These are phyloP conservation scores for Ganaspis brasiliensis DNA, from an alignment of 2,888 invertebrate species.

Conservation along the genomic window DNA sequence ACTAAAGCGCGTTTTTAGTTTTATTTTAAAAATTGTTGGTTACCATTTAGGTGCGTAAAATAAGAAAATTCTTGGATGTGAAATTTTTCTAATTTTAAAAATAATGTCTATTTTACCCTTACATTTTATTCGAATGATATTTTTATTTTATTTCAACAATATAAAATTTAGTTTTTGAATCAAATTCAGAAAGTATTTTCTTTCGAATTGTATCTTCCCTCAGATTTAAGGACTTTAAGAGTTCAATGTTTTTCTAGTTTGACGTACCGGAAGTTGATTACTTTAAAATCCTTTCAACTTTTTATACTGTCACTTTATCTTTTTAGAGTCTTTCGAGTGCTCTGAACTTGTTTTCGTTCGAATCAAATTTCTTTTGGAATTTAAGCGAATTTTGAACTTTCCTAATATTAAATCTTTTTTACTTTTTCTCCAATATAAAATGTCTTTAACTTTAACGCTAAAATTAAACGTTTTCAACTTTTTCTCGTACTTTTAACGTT, in stretches of 20 bases:
- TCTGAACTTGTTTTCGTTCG: not conserved
- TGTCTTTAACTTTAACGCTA: too few relatives aligned
- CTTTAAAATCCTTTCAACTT: constrained; percentile 6
- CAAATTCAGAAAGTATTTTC: not conserved
- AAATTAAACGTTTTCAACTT: too few relatives aligned
- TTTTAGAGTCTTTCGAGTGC: not conserved
- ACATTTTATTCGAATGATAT: too few relatives aligned
- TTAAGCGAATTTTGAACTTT: not conserved
- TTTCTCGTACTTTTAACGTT: too few relatives aligned
- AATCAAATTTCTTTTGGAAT: not conserved
- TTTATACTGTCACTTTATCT: not conserved
- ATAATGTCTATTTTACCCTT: too few relatives aligned
- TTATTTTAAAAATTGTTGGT: too few relatives aligned
- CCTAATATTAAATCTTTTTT: too few relatives aligned
- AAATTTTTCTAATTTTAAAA: too few relatives aligned
- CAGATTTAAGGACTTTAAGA: not conserved
- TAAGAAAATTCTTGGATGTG: too few relatives aligned
- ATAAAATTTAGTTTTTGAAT: not conserved
- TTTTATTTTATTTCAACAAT: not conserved
- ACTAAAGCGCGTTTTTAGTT: not conserved
- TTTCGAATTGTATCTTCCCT: not conserved
- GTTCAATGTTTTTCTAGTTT: not conserved
- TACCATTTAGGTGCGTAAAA: too few relatives aligned
- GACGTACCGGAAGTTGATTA: not conserved
- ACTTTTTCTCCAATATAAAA: too few relatives aligned